Evolutionary conservation across 2,113 vertebrate genomes (phyloP), one percentile per base, ranked within the genome.

Genomic region (Sylvilagus bachmani): DNA sequence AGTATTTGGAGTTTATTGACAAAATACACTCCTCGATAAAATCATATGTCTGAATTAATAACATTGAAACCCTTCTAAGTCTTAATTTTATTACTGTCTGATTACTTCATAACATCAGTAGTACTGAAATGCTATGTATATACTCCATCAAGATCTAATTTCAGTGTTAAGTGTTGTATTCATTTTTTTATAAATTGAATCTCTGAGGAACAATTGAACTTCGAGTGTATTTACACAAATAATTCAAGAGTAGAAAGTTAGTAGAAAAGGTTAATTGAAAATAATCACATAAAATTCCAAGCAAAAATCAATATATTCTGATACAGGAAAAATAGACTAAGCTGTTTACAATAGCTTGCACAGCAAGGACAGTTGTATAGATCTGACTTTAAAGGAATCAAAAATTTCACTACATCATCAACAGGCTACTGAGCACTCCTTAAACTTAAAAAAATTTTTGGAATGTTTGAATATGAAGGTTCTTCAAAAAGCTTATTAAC

Each of bases 181-280:
- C 21, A 86, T 71, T 69, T 89, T 86, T 97, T 96, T 78, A 92
- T 67, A 94, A 89, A 89, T 78, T 75, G 14, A 95, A 64, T 90
- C 12, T 64, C 58, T 33, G 21, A 61, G 71, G 10, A 67, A 73
- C 19, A 89, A 88, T 86, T 87, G 11, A 70, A 0, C 13, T 85
- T 93, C 89, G 86, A 62, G 12, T 1, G 1, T 80, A 1, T 62
- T 93, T 36, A 22, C 91, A 86, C 89, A 83, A 79, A 69, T 74
- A 80, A 55, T 67, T 92, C 17, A 85, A 77, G 79, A n/a, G 22
- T 82, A 14, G 79, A 79, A 91, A 70, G 22, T 22, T 36, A 89
- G 27, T 75, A 86, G 69, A 27, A 94, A 90, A 79, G 29, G 12
- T 31, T 58, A 14, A 81, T n/a, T 67, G 21, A 31, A 94, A 89